Evolutionary conservation across 2,797 vertebrate species (phyloP), one percentile per base, ranked within the genome.

Genomic region (Bovichtus diacanthus): DNA sequence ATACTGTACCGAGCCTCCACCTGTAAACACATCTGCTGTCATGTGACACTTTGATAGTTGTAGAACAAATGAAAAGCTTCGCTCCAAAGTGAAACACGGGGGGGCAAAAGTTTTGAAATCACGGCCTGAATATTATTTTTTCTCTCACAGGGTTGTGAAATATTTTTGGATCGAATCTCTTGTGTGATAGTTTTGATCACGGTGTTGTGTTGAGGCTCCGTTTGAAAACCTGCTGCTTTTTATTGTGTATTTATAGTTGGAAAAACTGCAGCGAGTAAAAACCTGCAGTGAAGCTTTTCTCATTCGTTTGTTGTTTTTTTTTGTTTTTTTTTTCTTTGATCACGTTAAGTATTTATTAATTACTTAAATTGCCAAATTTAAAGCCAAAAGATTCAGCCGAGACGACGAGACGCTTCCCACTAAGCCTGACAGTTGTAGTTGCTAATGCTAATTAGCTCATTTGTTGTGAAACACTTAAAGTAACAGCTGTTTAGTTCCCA

Each of bases 151-250:
- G 49, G 54, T 66, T 69, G 54, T 66, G 4, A 56, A 44, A 62
- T 19, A 6, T 41, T 70, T n/a, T 47, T 59, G 47, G 46, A 31
- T 31, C 6, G 9, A 43, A 56, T 19, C 19, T 58, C 19, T 36
- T 75, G 41, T 3, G 50, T 25, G 0, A 8, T 25, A 0, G 47
- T 31, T 46, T n/a, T 18, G 31, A 21, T 56, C 7, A 19, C 43
- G 0, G 44, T 5, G 58, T 25, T 25, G 9, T 2, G 15, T 8
- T 27, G 38, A 74, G 44, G 53, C 65, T 46, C 41, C 13, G 6
- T 53, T 64, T 55, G 50, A 36, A 68, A 64, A 66, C 61, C 56
- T 73, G 78, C 71, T 82, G 55, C 74, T 85, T 84, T 73, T 74
- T 65, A 9, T 54, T 16, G 31, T 71, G 25, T 69, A 18, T 73